phyloP scores from a whole-genome alignment of 2,113 vertebrate genomes.

The Spheniscus mendiculus region DNA sequence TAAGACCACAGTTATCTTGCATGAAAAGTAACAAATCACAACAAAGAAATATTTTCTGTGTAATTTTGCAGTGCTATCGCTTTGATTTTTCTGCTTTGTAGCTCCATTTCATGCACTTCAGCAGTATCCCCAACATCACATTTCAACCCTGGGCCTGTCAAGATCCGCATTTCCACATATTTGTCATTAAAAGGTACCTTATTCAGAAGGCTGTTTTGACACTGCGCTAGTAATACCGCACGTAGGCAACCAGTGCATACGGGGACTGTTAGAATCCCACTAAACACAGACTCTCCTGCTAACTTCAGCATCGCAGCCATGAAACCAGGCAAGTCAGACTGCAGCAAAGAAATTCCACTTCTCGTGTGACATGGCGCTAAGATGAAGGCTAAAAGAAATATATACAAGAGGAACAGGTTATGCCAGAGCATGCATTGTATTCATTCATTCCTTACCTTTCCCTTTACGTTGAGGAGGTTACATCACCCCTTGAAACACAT shows the following conservation, averaged over 20 bases:
- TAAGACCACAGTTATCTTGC: not conserved
- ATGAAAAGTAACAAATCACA: not conserved
- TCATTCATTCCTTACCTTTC: constrained; percentile 42
- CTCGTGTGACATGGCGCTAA: accelerated
- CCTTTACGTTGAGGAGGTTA: not conserved
- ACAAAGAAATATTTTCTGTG: not conserved
- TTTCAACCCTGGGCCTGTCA: not conserved
- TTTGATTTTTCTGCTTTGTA: not conserved
- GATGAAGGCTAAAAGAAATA: not conserved
- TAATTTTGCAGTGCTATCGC: not conserved
- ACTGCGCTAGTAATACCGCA: accelerated
- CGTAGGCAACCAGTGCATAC: accelerated
- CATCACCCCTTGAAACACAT: not conserved
- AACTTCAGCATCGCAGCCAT: not conserved
- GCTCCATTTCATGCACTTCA: not conserved
- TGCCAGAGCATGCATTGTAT: not conserved
- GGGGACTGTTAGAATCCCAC: not conserved
- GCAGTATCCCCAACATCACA: not conserved
- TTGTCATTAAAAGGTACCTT: not conserved
- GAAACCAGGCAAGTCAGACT: not conserved
- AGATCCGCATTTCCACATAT: not conserved
- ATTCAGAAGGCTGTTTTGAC: not conserved
- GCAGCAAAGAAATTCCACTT: not conserved
- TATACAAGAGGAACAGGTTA: not conserved
- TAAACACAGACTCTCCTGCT: not conserved